Percentiles rank a stretch among this genome's conserved stretches.
Conservation (phyloP, 2,113 vertebrate species). For the Australoheros scitulus region DNA sequence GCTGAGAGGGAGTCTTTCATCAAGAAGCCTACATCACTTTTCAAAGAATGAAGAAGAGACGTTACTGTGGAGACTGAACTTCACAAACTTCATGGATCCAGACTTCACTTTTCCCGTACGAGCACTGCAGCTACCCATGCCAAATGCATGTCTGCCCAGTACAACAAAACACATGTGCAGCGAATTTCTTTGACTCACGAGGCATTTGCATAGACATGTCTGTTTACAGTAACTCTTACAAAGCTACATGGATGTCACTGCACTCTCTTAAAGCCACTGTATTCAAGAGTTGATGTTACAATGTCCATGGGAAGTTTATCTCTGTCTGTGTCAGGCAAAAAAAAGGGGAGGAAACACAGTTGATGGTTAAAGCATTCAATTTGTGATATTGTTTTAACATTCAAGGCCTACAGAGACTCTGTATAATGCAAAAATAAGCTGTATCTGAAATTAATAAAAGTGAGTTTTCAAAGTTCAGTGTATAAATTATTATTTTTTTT, state of each 20-base stretch:
- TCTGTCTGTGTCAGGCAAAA: constrained; percentile 31
- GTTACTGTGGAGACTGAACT: constrained; percentile 17
- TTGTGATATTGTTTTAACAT: neutral
- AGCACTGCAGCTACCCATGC: constrained; percentile 39
- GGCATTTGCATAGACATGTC: constrained; percentile 54
- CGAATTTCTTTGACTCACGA: constrained; percentile 35
- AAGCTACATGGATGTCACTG: constrained; percentile 61
- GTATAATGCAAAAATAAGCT: constrained; percentile 77
- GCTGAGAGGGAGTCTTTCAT: constrained; percentile 38
- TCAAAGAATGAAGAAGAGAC: constrained; percentile 31
- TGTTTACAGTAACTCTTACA: constrained; percentile 69
- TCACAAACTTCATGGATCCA: constrained; percentile 25
- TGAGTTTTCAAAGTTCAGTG: constrained; percentile 24
- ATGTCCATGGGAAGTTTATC: constrained; percentile 14
- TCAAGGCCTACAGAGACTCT: constrained; percentile 15
- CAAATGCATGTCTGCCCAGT: constrained; percentile 40
- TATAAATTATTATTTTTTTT: constrained; percentile 15
- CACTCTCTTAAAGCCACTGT: constrained; percentile 50
- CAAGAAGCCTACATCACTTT: constrained; percentile 12
- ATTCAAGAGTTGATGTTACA: constrained; percentile 54
- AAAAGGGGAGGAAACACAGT: constrained; percentile 4
- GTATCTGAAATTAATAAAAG: constrained; percentile 76
- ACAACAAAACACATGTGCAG: constrained; percentile 41
- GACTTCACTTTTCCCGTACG: constrained; percentile 48
- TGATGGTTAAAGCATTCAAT: constrained; percentile 31